These are phyloP conservation scores for Drosophila vallismaia DNA, from an alignment of 2,888 invertebrate genomes.

Conservation along the genomic window DNA sequence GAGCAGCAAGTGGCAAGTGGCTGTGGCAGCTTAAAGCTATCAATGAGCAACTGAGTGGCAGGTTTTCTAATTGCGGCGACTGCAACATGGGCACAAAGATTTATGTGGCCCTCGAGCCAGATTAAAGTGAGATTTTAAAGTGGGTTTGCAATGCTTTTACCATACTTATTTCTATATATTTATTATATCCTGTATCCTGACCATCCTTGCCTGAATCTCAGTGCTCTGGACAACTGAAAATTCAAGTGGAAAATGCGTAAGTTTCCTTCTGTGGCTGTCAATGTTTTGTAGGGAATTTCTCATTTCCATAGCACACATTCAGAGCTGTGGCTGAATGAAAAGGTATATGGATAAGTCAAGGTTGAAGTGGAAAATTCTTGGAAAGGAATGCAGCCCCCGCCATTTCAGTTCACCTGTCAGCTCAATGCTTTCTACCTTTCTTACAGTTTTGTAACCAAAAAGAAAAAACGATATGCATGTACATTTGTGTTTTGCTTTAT, in stretches of 20 bases:
- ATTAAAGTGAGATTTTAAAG: constrained; percentile 7
- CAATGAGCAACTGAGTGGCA: constrained; percentile 58
- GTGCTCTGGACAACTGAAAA: constrained; percentile 22
- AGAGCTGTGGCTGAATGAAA: constrained; percentile 20
- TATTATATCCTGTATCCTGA: not conserved
- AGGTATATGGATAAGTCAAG: constrained; percentile 9
- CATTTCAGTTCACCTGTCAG: constrained; percentile 70
- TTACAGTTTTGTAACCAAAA: not conserved
- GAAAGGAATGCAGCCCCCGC: constrained; percentile 44
- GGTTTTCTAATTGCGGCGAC: constrained; percentile 48
- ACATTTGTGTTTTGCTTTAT: constrained; percentile 9
- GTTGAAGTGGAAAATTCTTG: constrained; percentile 23
- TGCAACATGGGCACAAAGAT: constrained; percentile 25
- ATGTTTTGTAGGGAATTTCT: constrained; percentile 52
- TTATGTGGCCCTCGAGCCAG: constrained; percentile 14
- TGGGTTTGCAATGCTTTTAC: not conserved
- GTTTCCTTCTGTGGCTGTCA: constrained; percentile 44
- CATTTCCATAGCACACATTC: constrained; percentile 44
- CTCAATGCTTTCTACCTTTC: constrained; percentile 49
- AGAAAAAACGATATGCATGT: constrained; percentile 6
- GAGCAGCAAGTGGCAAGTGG: constrained; percentile 24
- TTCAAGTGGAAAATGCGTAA: constrained; percentile 7
- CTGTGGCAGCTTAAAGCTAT: constrained; percentile 54
- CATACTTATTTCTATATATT: not conserved
- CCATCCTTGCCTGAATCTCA: constrained; percentile 23